These are phyloP conservation scores for Chiloscyllium punctatum DNA, from an alignment of 2,797 vertebrate genomes.

Conservation along the genomic window DNA sequence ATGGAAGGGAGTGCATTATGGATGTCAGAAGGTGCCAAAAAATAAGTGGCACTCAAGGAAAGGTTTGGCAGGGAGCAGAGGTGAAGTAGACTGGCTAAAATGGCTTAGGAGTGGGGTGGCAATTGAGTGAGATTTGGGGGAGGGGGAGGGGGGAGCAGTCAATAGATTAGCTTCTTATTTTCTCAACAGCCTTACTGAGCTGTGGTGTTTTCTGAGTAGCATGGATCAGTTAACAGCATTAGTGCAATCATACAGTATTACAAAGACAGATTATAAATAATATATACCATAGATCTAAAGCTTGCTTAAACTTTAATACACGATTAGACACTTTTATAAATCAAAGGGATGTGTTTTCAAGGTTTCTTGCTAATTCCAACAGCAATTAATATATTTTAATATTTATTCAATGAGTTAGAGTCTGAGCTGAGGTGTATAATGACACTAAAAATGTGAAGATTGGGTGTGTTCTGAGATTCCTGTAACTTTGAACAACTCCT, in stretches of 20 bases:
- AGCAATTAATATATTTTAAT: constrained; percentile 30
- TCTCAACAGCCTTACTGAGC: not conserved
- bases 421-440: not conserved
- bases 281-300: constrained; percentile 9
- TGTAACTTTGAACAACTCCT: not conserved
- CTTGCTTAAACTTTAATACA: constrained; percentile 11
- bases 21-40: not conserved
- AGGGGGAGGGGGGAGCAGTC: not conserved
- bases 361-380: not conserved
- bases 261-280: constrained; percentile 9
- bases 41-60: not conserved
- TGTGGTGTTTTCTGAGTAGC: not conserved
- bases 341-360: not conserved
- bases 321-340: constrained; percentile 13
- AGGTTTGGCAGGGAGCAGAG: not conserved
- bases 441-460: constrained; percentile 9
- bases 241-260: not conserved
- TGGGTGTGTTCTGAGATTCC: not conserved
- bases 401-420: not conserved
- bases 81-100: not conserved
- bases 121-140: not conserved
- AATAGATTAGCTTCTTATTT: not conserved
- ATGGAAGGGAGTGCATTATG: not conserved
- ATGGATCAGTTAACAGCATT: not conserved
- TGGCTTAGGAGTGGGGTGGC: not conserved